Base-by-base conservation (phyloP, 2,797 vertebrate genomes). In the Sebastes steindachneri region DNA sequence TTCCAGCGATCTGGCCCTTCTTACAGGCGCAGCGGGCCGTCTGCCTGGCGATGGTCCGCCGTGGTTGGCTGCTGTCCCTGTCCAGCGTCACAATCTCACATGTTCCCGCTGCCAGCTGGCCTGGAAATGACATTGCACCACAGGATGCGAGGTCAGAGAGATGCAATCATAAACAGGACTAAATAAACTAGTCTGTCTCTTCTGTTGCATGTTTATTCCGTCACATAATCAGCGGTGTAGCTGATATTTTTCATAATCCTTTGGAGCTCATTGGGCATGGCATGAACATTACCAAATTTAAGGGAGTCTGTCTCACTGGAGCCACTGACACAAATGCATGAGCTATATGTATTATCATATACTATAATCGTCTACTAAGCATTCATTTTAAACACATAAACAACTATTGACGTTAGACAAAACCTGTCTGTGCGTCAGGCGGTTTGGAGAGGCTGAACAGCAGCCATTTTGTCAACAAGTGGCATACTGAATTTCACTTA, bases 41-140 rank as follows among this genome's bases (percentile, higher is more conserved):
- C 96, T 99, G 98, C 93, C 98, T 97, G 90, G 98, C 98, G 86
- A 99, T 98, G 82, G 98, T 99, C 96, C 98, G 97, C 94, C 98
- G 96, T 9, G 98, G 98, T 94, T 99, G 98, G 94, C 97, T 99
- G 96, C 98, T 99, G 94, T 99, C 98, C 93, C 96, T 97, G 97
- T 99, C 98, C 95, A 99, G 96, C 82, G 98, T 99, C 94, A 99
- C 98, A 89, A 99, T 99, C 94, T 99, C 98, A 95, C 98, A 99
- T 76, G 95, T 96, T 93, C 98, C 98, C 73, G 98, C 98, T 88
- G 98, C 98, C 96, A 99, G 96, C 85, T 99, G 98, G 97, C 98
- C 98, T 99, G 96, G 66, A 94, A 86, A 86, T 83, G 87, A 94
- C 83, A 95, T 86, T 80, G 86, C 84, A 91, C 80, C 86, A 91